Base-by-base conservation (phyloP, 2,113 vertebrate genomes). In the Neomonachus schauinslandi region DNA sequence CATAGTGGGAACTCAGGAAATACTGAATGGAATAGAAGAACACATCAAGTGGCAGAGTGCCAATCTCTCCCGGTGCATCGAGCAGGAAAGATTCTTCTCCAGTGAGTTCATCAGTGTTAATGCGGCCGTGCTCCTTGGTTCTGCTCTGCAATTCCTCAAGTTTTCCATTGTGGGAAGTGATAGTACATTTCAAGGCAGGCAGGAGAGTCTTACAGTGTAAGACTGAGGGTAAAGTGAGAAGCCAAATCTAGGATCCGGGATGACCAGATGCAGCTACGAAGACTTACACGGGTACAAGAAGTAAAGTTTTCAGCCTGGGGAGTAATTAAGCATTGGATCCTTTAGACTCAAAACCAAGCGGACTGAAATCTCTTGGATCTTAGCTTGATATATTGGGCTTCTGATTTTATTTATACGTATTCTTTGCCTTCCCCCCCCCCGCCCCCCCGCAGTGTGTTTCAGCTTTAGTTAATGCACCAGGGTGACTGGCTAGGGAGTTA, bases 271-370 rank as follows among this genome's bases (percentile, higher is more conserved):
- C 2, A 24, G 39, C 12, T 82, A 21, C 33, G 0, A 18, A 89
- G 67, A 63, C 31, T 22, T 57, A 65, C 0, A 13, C 51, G 0
- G 0, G 0, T 1, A 26, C 4, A 16, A 42, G 2, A 36, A 39
- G 33, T 36, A 13, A 3, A 1, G 24, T 53, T 93, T 82, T 0
- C 2, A 2, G 0, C 0, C 0, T 5, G 13, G 10, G 15, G 21
- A 31, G 1, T 2, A 0, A 71, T 4, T 0, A 8, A 39, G 72
- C 49, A 13, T 0, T 3, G 39, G 0, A 0, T 19, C 7, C 51
- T 79, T 13, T 18, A 71, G 51, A 6, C 26, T n/a, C 0, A 14
- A 0, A 16, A 46, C 0, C 1, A 13, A 1, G 1, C 26, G 42
- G 55, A 4, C 19, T 2, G 21, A 46, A 49, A 46, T 69, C 28